These are phyloP conservation scores for Aptenodytes patagonicus DNA, from an alignment of 2,113 vertebrate genomes.

Conservation along the genomic window DNA sequence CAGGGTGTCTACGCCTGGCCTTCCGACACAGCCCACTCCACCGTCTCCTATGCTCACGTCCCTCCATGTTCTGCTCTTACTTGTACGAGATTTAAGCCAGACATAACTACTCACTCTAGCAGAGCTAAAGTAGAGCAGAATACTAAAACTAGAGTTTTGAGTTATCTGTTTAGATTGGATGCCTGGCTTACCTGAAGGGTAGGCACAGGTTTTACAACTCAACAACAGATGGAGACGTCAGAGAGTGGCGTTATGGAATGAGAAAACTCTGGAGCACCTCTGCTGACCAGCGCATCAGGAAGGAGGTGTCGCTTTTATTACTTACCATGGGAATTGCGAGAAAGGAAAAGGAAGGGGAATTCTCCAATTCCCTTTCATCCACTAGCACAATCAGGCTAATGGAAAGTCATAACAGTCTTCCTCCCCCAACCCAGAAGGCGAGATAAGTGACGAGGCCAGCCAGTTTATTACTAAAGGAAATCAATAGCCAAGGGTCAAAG, in stretches of 20 bases:
- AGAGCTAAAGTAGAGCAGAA: background rate
- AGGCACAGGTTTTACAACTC: background rate
- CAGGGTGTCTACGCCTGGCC: background rate
- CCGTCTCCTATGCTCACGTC: accelerated
- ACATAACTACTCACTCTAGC: background rate
- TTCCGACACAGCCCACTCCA: background rate
- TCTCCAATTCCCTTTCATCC: background rate
- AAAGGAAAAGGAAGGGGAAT: background rate
- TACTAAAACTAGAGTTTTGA: background rate
- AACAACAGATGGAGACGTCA: background rate
- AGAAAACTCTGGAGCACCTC: background rate
- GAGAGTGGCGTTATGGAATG: background rate
- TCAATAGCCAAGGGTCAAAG: conserved; percentile 37
- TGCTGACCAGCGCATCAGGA: background rate
- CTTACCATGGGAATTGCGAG: background rate
- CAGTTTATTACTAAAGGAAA: conserved; percentile 24
- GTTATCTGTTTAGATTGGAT: background rate
- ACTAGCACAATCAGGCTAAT: conserved; percentile 12
- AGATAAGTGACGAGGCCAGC: background rate
- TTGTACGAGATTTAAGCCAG: background rate
- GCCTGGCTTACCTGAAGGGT: background rate
- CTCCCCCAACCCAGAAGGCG: background rate
- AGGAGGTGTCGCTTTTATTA: conserved; percentile 4
- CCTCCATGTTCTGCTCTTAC: background rate
- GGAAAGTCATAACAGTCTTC: background rate